phyloP scores from a whole-genome alignment of 1,140 invertebrate species.

The Adoxophyes honmai region DNA sequence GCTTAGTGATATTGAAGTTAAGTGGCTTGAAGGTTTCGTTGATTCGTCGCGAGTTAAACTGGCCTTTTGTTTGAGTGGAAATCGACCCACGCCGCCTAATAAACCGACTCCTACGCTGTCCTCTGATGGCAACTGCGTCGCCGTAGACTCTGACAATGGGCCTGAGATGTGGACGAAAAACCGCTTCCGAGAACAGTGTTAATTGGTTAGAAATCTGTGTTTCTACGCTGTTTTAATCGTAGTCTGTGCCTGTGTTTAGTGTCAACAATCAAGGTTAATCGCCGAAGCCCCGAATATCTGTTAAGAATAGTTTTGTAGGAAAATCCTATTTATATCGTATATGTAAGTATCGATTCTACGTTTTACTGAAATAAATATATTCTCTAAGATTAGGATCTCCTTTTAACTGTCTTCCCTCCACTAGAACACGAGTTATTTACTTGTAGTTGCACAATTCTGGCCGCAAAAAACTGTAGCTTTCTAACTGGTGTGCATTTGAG shows the following conservation, averaged over 20 bases:
- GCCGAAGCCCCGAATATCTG: slow-evolving; percentile 23
- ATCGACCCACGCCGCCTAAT: slow-evolving; percentile 63
- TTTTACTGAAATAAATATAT: background rate
- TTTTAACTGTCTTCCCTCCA: too few species aligned
- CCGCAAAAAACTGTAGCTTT: slow-evolving; percentile 27
- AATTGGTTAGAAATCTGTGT: slow-evolving; percentile 15
- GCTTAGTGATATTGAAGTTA: slow-evolving; percentile 28
- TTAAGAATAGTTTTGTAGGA: slow-evolving; percentile 16
- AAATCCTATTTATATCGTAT: background rate
- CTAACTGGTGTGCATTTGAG: slow-evolving; percentile 37
- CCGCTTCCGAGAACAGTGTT: slow-evolving; percentile 21
- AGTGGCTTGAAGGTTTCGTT: slow-evolving; percentile 34
- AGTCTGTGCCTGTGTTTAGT: slow-evolving; percentile 13
- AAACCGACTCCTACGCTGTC: slow-evolving; percentile 64
- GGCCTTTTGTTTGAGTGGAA: slow-evolving; percentile 63
- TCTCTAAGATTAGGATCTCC: background rate
- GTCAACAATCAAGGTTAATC: slow-evolving; percentile 37
- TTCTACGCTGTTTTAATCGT: background rate
- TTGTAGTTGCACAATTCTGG: background rate
- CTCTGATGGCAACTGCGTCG: slow-evolving; percentile 45
- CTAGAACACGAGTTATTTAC: background rate
- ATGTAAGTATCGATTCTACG: background rate
- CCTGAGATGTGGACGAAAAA: slow-evolving; percentile 42
- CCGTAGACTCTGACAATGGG: slow-evolving; percentile 39
- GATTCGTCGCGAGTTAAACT: slow-evolving; percentile 39